phyloP scores from a whole-genome alignment of 2,797 vertebrate genomes.

The Danio choprae region DNA sequence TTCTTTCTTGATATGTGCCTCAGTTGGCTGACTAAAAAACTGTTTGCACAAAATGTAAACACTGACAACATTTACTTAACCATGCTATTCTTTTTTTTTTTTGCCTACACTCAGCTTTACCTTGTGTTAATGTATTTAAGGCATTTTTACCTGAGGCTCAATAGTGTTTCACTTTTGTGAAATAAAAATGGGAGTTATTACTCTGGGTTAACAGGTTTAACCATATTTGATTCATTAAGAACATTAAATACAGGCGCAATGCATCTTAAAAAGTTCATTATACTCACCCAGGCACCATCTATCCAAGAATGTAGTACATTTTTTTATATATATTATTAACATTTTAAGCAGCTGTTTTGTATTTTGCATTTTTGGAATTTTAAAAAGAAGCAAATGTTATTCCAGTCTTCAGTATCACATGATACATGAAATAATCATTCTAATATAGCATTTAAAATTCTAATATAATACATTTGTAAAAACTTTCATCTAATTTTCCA shows the following conservation, averaged over 20 bases:
- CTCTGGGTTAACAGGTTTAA: neutral
- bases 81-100: neutral
- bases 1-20: neutral
- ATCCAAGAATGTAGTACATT: neutral
- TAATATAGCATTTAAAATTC: no score
- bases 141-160: neutral
- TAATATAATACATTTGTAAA: no score
- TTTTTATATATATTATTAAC: neutral
- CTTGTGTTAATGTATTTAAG: neutral
- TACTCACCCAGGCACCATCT: neutral
- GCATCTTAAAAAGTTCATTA: no score
- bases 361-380: neutral
- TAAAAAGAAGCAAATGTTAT: no score
- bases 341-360: neutral
- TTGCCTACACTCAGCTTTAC: neutral
- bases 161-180: neutral
- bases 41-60: slow-evolving; percentile 19
- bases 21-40: neutral
- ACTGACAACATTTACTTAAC: neutral
- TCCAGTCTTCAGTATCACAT: neutral
- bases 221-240: neutral
- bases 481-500: no score
- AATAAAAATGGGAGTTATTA: neutral
- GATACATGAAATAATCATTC: neutral
- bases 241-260: no score